Conservation (phyloP, 2,888 invertebrate species). For the Abrostola tripartita region DNA sequence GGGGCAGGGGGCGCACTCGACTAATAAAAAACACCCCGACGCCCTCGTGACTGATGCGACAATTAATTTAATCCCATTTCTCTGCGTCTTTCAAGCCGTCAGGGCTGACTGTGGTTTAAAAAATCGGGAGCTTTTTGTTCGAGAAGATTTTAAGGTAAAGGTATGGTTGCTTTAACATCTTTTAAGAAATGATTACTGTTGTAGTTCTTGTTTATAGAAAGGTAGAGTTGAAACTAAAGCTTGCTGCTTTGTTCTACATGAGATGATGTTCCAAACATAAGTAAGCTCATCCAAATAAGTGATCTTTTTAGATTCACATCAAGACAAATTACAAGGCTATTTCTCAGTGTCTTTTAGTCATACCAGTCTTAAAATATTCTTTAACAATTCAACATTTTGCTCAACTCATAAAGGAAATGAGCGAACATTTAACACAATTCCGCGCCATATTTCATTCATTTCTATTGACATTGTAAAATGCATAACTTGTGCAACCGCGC, state of each 20-base stretch:
- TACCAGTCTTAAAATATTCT: neutral
- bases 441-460: slow-evolving; percentile 30
- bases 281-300: no score
- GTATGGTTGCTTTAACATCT: no score
- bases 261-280: no score
- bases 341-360: neutral
- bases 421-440: slow-evolving; percentile 10
- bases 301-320: no score
- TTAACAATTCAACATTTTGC: neutral
- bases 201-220: no score
- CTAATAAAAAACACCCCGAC: slow-evolving; percentile 89
- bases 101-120: slow-evolving; percentile 71
- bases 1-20: slow-evolving; percentile 75
- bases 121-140: slow-evolving; percentile 4
- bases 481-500: slow-evolving; percentile 50
- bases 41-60: slow-evolving; percentile 88
- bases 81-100: slow-evolving; percentile 83
- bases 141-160: slow-evolving; percentile 1
- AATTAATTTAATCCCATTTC: slow-evolving; percentile 89
- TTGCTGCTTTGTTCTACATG: no score
- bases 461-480: slow-evolving; percentile 45
- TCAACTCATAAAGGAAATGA: neutral
- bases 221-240: no score
- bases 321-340: no score
- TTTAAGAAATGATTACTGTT: no score